These are phyloP conservation scores for Eulemur rubriventer DNA, from an alignment of 2,797 vertebrate species.

Conservation along the genomic window DNA sequence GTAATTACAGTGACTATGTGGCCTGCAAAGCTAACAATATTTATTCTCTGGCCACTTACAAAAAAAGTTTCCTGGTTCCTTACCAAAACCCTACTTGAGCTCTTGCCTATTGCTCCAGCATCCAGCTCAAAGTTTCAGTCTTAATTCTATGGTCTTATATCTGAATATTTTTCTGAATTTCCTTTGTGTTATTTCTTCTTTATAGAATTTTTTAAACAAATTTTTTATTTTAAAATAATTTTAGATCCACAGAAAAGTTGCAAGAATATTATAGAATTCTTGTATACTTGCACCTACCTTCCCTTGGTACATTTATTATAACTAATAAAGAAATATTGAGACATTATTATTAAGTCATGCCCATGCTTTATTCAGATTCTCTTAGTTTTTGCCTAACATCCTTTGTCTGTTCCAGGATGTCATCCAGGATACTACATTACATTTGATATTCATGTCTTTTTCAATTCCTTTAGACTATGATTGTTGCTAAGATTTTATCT, in stretches of 20 bases:
- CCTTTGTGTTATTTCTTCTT: not conserved
- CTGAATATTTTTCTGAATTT: not conserved
- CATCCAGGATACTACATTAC: not conserved
- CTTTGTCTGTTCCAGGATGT: not conserved
- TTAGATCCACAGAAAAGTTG: not conserved
- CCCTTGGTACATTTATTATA: not conserved
- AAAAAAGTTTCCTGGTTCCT: not conserved
- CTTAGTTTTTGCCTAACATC: not conserved
- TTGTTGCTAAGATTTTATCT: not conserved
- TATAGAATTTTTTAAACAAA: not conserved
- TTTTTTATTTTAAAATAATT: not conserved
- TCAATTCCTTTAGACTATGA: not conserved
- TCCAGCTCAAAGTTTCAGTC: not conserved
- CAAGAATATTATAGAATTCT: not conserved
- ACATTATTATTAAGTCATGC: not conserved
- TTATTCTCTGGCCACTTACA: not conserved
- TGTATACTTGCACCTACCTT: not conserved
- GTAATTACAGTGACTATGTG: not conserved
- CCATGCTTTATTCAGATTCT: not conserved
- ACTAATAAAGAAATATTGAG: not conserved
- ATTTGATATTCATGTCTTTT: not conserved
- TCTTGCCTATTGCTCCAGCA: not conserved
- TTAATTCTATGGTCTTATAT: not conserved
- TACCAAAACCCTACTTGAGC: not conserved
- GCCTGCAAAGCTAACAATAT: not conserved